phyloP scores from a whole-genome alignment of 2,113 vertebrate genomes.

The Ahaetulla prasina region DNA sequence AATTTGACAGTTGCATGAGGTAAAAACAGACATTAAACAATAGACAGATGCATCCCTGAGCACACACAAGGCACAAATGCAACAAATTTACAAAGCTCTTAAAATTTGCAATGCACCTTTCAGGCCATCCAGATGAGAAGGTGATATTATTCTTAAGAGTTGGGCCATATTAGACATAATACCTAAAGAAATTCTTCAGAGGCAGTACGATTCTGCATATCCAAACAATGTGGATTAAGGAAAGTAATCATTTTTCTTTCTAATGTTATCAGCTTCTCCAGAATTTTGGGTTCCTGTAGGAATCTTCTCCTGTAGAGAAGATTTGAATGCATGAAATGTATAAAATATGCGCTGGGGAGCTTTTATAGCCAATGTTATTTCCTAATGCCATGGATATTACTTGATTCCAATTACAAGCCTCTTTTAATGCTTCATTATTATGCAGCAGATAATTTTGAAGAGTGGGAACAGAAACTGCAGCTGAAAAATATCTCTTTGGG shows the following conservation, averaged over 20 bases:
- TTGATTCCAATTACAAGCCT: neutral
- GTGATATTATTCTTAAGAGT: neutral
- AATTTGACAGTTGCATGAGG: neutral
- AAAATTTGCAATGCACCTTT: neutral
- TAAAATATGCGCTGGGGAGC: neutral
- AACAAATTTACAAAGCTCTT: neutral
- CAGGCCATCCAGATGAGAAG: neutral
- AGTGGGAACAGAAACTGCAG: neutral
- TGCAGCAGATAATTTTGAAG: neutral
- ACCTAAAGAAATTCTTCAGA: neutral
- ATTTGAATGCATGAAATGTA: neutral
- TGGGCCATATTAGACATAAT: neutral
- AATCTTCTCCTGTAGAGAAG: too few relatives aligned
- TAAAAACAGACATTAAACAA: neutral
- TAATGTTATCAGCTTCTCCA: neutral
- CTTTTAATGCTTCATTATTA: neutral
- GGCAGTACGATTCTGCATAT: neutral
- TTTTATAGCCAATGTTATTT: neutral
- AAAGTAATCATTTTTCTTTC: neutral
- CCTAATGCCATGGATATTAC: neutral
- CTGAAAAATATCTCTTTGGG: neutral
- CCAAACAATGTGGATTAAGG: neutral
- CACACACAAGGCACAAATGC: neutral
- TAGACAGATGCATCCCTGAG: neutral
- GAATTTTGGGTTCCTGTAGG: neutral